Conservation (phyloP, 2,888 invertebrate species). For the Trypoxylon attenuatum region DNA sequence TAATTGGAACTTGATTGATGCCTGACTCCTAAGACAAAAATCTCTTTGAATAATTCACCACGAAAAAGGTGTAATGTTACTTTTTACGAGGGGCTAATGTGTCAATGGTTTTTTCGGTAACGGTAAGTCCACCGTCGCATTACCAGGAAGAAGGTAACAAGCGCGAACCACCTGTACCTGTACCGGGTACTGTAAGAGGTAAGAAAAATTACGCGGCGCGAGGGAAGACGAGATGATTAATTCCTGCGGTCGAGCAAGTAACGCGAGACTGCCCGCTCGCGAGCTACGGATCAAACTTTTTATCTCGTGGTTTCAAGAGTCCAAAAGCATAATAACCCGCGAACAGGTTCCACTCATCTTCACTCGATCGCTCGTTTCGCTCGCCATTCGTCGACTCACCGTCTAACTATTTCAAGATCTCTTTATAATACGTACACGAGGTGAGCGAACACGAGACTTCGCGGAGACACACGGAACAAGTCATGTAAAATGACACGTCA, state of each 20-base stretch:
- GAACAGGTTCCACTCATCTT: slow-evolving; percentile 40
- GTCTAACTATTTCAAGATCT: too few relatives aligned
- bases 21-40: too few relatives aligned
- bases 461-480: neutral
- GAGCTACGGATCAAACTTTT: slow-evolving; percentile 23
- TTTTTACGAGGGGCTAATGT: too few relatives aligned
- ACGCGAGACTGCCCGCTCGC: slow-evolving; percentile 38
- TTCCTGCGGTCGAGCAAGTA: slow-evolving; percentile 52
- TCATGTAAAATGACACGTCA: neutral
- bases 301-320: slow-evolving; percentile 12
- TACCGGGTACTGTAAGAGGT: slow-evolving; percentile 23
- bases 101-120: too few relatives aligned
- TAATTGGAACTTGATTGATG: too few relatives aligned
- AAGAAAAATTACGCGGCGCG: slow-evolving; percentile 17
- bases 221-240: slow-evolving; percentile 53
- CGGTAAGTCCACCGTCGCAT: neutral
- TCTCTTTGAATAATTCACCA: too few relatives aligned
- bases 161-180: neutral
- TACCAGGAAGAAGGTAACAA: slow-evolving; percentile 26
- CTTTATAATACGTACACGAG: too few relatives aligned
- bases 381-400: neutral
- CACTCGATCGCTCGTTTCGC: neutral
- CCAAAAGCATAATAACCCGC: slow-evolving; percentile 42
- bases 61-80: too few relatives aligned
- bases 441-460: too few relatives aligned